phyloP scores from a whole-genome alignment of 1,140 invertebrate genomes.

The Euglossa dilemma region DNA sequence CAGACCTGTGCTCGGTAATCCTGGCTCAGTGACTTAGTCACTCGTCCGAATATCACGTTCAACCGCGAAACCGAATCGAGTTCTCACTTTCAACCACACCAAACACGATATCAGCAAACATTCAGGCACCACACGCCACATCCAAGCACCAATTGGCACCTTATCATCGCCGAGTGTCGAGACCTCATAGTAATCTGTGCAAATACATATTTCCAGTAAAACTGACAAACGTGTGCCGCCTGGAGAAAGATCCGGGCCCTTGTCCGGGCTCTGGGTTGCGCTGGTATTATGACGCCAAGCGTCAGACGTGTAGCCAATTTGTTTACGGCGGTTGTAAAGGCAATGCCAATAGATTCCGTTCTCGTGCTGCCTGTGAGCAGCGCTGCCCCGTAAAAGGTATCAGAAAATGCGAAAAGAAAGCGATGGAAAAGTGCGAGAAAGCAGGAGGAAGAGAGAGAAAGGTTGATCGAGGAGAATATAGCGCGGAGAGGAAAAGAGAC shows the following conservation, averaged over 20 bases:
- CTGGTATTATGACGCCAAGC: slow-evolving; percentile 85
- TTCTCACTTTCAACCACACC: neutral
- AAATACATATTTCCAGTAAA: slow-evolving; percentile 76
- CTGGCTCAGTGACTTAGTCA: neutral
- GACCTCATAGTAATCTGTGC: slow-evolving; percentile 34
- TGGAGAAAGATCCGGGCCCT: slow-evolving; percentile 83
- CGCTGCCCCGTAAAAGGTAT: slow-evolving; percentile 80
- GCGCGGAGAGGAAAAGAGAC: neutral
- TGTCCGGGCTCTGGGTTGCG: slow-evolving; percentile 83
- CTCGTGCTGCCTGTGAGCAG: slow-evolving; percentile 83
- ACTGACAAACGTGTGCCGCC: slow-evolving; percentile 82
- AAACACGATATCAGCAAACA: slow-evolving; percentile 6
- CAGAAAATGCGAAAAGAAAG: slow-evolving; percentile 33
- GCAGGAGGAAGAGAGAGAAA: neutral
- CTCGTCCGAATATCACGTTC: too few species aligned
- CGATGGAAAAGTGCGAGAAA: neutral
- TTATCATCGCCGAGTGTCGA: neutral
- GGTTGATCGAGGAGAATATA: neutral
- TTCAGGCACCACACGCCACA: neutral
- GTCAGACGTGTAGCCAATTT: slow-evolving; percentile 84
- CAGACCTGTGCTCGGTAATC: neutral
- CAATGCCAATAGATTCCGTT: slow-evolving; percentile 87
- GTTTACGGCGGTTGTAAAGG: slow-evolving; percentile 86
- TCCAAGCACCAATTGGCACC: slow-evolving; percentile 9
- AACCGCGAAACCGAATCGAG: neutral